phyloP scores from a whole-genome alignment of 2,888 invertebrate genomes.

The Hypsopygia costalis region DNA sequence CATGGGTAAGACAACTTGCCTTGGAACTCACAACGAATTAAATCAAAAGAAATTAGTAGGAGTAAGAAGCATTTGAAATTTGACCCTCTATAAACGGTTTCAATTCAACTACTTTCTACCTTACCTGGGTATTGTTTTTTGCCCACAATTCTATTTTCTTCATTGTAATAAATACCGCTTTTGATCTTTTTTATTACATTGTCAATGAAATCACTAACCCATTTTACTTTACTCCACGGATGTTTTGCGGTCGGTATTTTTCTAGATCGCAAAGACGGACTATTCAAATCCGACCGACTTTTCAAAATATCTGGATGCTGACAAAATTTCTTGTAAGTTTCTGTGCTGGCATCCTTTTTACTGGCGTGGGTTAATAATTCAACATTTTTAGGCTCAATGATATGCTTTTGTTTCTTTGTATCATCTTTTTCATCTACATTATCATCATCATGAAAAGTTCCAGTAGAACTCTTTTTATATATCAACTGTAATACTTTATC shows the following conservation, averaged over 20 bases:
- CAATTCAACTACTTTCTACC: too few relatives aligned
- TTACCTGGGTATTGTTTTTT: too few relatives aligned
- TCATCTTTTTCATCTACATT: conserved; percentile 6
- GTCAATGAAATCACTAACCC: conserved; percentile 64
- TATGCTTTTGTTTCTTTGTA: conserved; percentile 9
- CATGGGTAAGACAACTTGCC: too few relatives aligned
- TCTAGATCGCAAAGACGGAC: background rate
- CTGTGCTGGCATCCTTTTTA: conserved; percentile 20
- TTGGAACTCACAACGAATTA: too few relatives aligned
- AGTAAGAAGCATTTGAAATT: too few relatives aligned
- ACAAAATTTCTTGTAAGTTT: conserved; percentile 9
- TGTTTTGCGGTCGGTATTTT: conserved; percentile 7
- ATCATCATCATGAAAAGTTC: conserved; percentile 15
- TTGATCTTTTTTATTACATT: conserved; percentile 58
- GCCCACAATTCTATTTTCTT: conserved; percentile 25
- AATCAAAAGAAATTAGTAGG: too few relatives aligned
- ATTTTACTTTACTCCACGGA: conserved; percentile 50
- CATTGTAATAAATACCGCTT: conserved; percentile 54
- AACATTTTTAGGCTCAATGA: background rate
- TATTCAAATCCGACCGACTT: background rate
- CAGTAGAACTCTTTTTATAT: conserved; percentile 38
- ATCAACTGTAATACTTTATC: conserved; percentile 53
- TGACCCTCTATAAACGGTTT: too few relatives aligned
- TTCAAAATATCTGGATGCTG: background rate
- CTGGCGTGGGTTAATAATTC: background rate